Conservation (phyloP, 53 echinoderm and acorn worm genomes). For the Echinometra lucunter region DNA sequence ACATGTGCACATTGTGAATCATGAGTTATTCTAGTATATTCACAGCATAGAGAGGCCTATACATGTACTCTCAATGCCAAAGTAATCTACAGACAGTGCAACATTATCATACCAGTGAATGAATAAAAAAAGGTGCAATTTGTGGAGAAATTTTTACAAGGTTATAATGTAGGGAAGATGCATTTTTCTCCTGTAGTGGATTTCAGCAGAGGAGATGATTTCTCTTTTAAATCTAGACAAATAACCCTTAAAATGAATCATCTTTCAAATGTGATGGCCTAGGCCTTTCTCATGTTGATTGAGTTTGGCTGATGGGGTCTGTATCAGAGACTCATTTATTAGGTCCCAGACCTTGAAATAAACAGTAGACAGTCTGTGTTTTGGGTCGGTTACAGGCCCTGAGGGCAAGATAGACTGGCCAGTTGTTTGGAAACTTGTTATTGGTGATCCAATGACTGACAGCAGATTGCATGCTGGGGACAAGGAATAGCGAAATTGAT, state of each 20-base stretch:
- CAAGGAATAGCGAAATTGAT: neutral
- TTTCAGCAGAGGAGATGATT: neutral
- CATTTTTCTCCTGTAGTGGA: neutral
- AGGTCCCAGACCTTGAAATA: slow-evolving; percentile 38
- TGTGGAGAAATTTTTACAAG: neutral
- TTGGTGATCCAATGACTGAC: slow-evolving; percentile 24
- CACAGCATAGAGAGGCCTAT: no score
- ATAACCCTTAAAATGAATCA: neutral
- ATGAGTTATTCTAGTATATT: neutral
- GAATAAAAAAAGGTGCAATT: neutral
- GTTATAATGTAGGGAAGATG: neutral
- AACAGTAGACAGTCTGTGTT: slow-evolving; percentile 49
- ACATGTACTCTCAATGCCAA: neutral
- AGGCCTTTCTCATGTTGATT: neutral
- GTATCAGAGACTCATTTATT: slow-evolving; percentile 15
- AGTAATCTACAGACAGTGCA: neutral
- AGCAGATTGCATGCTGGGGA: slow-evolving; percentile 30
- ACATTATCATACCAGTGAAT: neutral
- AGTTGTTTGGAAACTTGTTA: slow-evolving; percentile 34
- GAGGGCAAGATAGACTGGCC: neutral
- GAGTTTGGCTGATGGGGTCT: neutral
- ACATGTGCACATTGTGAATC: no score
- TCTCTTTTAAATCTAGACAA: neutral
- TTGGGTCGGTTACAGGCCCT: slow-evolving; percentile 26
- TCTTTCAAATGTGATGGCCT: neutral